A percentile compares a stretch with the other conserved stretches of the same genome.
phyloP scores from a whole-genome alignment of 2,113 vertebrate species.

The Glaucomys volans region DNA sequence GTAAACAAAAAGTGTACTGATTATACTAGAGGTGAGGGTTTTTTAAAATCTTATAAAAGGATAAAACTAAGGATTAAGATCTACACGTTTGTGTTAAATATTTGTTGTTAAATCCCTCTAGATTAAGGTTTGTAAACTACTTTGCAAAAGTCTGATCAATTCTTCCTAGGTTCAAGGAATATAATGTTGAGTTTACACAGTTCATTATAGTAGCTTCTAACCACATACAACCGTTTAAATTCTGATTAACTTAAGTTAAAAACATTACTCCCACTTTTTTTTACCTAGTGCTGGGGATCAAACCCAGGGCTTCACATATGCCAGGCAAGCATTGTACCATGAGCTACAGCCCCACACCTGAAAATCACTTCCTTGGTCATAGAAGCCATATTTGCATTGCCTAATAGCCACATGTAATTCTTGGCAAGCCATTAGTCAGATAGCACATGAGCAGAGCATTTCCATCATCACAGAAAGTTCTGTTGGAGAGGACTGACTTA shows the following conservation, averaged over 20 bases:
- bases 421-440: neutral
- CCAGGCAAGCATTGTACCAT: neutral
- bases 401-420: neutral
- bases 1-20: conserved; percentile 32
- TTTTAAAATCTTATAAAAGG: neutral
- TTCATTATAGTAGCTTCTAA: neutral
- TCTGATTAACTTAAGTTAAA: neutral
- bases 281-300: neutral
- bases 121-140: conserved; percentile 4
- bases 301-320: neutral
- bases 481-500: neutral
- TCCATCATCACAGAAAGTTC: neutral
- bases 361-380: neutral
- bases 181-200: neutral
- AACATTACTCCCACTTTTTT: neutral
- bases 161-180: neutral
- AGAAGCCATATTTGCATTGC: neutral
- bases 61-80: neutral
- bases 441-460: neutral
- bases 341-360: neutral
- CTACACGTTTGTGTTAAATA: neutral
- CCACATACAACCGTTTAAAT: neutral
- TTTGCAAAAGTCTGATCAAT: neutral
- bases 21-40: neutral
- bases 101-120: neutral